Conservation (phyloP, 2,888 invertebrate genomes). For the Noctua fimbriata region DNA sequence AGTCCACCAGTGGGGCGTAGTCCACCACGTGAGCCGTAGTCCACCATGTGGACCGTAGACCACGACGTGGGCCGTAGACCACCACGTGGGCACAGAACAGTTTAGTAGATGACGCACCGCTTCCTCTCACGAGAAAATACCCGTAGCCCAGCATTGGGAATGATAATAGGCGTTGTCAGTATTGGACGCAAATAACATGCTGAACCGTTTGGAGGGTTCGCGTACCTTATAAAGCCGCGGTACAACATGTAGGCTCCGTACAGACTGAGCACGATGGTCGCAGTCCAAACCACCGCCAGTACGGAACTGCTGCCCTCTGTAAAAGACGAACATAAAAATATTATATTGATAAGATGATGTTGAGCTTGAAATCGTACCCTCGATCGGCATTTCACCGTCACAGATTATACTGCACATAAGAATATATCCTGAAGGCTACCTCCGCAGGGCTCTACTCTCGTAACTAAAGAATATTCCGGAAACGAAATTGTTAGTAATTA, state of each 20-base stretch:
- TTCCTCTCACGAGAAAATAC: background rate
- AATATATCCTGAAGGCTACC: background rate
- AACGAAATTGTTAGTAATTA: too few relatives aligned
- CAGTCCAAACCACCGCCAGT: conserved; percentile 83
- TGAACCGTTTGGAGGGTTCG: background rate
- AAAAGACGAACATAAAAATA: conserved; percentile 20
- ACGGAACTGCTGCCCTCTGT: conserved; percentile 84
- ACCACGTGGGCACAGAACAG: background rate
- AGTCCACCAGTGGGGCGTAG: background rate
- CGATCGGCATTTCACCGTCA: background rate
- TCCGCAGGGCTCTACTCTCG: background rate
- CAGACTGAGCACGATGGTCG: conserved; percentile 82
- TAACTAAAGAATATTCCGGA: background rate
- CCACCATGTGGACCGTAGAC: too few relatives aligned
- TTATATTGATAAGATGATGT: background rate
- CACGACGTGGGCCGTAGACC: background rate
- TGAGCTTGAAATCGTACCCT: background rate
- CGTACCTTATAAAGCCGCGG: conserved; percentile 78
- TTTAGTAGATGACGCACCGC: background rate
- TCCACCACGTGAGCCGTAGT: background rate
- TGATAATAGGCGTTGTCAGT: background rate
- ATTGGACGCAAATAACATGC: background rate
- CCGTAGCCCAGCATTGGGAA: background rate
- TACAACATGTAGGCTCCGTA: conserved; percentile 83
- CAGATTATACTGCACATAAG: too few relatives aligned